Base-by-base conservation (phyloP, 92 coral and sea anemone species). In the Desmophyllum pertusum region DNA sequence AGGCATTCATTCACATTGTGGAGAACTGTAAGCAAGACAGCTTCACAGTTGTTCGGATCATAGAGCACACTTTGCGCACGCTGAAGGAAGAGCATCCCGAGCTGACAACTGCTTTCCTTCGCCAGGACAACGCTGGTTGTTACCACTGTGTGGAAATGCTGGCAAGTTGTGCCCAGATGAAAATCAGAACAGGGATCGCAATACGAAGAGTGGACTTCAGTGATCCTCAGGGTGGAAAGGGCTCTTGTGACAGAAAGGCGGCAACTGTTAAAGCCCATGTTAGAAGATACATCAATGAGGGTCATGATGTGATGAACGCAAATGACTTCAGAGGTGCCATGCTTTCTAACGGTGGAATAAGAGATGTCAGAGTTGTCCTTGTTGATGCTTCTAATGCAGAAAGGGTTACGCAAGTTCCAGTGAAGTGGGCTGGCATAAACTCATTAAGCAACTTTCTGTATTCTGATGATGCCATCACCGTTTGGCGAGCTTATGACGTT, bases 211-310 rank as follows among this genome's bases (percentile, higher is more conserved):
- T 85, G n/a, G 89, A 89, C 27, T 85, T 78, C 70, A 85, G 84
- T 0, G 92, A 89, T 3, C 89, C 83, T 3, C 89, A 89, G n/a
- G 48, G 81, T 3, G 92, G 92, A 1, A 89, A 89, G 42, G 92
- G 79, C 73, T 63, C 85, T 18, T 89, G 92, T 29, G 89, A 85
- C 59, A 67, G 92, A 39, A 89, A 89, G 19, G 63, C 63, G 3
- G 92, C 92, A 0, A 35, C 85, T 0, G 78, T 89, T 89, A 84
- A 89, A 55, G 92, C 86, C 0, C 89, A 84, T 50, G 84, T 84
- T 11, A 78, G 74, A 55, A 68, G 86, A 14, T 89, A 80, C 73
- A 84, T 88, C 73, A 76, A 82, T 25, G 84, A 88, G 45, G 76
- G 46, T 67, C 76, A 87, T 37, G 71, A 88, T 68, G 85, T 76